Conservation (phyloP, 2,797 vertebrate species). For the Nothura maculosa region DNA sequence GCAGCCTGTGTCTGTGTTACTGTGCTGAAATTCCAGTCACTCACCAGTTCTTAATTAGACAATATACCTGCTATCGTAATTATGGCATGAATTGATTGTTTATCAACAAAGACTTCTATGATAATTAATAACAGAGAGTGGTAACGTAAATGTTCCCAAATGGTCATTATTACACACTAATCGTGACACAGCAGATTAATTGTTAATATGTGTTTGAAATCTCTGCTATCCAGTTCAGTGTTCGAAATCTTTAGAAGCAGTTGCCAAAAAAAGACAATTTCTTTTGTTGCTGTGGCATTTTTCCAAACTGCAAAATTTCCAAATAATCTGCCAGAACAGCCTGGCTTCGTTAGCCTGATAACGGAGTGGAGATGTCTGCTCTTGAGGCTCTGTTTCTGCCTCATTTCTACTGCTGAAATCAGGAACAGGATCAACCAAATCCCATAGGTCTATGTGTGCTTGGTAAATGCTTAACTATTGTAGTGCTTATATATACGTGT, state of each 20-base stretch:
- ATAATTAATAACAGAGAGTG: conserved; percentile 33
- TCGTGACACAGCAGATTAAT: neutral
- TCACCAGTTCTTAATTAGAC: conserved; percentile 78
- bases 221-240: neutral
- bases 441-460: neutral
- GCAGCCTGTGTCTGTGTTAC: conserved; percentile 62
- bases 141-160: neutral
- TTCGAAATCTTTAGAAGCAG: neutral
- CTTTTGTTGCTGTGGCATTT: conserved; percentile 20
- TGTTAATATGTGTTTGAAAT: neutral
- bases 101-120: neutral
- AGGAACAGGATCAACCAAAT: neutral
- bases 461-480: neutral
- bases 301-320: conserved; percentile 38
- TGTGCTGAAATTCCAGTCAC: conserved; percentile 77
- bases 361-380: neutral
- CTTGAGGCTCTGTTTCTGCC: neutral
- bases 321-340: conserved; percentile 25
- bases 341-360: neutral
- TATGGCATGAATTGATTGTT: conserved; percentile 44
- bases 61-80: conserved; percentile 62
- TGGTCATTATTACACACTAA: neutral
- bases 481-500: fast-evolving
- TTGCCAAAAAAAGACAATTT: conserved; percentile 33
- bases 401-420: neutral